phyloP scores from a whole-genome alignment of 2,888 invertebrate genomes.

The Mythimna pallens region DNA sequence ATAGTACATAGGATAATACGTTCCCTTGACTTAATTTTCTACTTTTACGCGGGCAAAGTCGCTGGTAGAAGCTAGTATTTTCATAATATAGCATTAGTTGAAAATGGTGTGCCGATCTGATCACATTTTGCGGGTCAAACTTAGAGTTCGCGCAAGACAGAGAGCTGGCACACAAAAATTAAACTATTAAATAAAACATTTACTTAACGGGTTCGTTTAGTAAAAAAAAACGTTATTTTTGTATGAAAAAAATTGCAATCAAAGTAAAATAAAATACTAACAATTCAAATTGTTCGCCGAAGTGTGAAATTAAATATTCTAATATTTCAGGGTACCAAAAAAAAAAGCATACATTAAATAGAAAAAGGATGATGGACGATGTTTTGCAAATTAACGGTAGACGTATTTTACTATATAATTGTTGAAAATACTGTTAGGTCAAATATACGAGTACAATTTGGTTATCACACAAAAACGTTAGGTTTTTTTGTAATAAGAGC shows the following conservation, averaged over 20 bases:
- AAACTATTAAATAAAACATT: too few species aligned
- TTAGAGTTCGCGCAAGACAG: too few species aligned
- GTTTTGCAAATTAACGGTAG: conserved; percentile 16
- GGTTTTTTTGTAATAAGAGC: neutral
- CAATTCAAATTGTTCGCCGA: conserved; percentile 17
- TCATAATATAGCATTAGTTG: neutral
- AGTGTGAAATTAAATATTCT: conserved; percentile 32
- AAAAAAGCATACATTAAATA: neutral
- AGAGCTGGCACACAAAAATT: too few species aligned
- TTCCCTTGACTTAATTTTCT: too few species aligned
- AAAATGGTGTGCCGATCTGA: too few species aligned
- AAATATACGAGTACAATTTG: neutral
- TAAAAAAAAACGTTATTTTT: neutral
- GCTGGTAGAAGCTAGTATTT: neutral
- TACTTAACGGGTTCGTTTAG: neutral
- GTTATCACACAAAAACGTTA: neutral
- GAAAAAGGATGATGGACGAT: neutral
- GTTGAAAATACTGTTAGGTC: conserved; percentile 10
- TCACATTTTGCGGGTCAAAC: too few species aligned
- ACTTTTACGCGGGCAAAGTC: neutral
- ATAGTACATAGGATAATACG: neutral
- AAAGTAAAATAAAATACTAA: neutral
- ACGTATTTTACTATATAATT: conserved; percentile 16
- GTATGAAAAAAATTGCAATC: neutral
- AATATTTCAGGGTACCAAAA: conserved; percentile 10